Base-by-base conservation (phyloP, 2,113 vertebrate species). In the Petrocephalus microphthalmus region DNA sequence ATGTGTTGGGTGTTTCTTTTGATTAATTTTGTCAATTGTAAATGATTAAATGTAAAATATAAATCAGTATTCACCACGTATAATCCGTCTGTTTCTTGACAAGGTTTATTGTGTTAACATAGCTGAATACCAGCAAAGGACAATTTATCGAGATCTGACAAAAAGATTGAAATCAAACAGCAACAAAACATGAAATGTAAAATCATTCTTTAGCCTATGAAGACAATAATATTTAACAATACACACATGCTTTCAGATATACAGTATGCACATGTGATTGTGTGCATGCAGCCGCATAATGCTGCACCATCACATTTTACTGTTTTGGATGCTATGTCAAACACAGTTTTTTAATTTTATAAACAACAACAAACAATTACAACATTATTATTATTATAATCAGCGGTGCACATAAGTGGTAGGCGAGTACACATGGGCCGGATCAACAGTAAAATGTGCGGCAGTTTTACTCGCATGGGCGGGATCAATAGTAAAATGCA, bases 141-240 rank as follows among this genome's bases (percentile, higher is more conserved):
- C 71, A 78, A 37, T 78, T 78, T 78, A 78, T 19, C 17, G 33
- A 42, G 15, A 42, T 42, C 13, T 78, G 71, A 78, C 37, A 42
- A 78, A 42, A 78, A 78, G 71, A 78, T 33, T 29, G 33, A 78
- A 78, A 42, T 42, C 33, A 78, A 78, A 78, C 15, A 78, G 71
- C 71, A 78, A 42, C 71, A 78, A 78, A 78, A 78, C 33, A 78
- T 78, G 25, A 74, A 74, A 74, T 74, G 67, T 74, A 74, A 37
- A 74, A 74, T 37, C 0, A 7, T 78, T 78, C n/a, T 78, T 78
- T 78, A 33, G 71, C 71, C 71, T 78, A 42, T 42, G 71, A 78
- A 74, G 67, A 37, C 29, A 37, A 74, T 19, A 74, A 71, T 33
- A 71, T 33, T 71, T 71, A 71, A 78, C 71, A 78, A 37, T 42